Percentiles rank a stretch among this genome's conserved stretches.
Conservation (phyloP, 1,140 invertebrate species). For the Diuraphis noxia region DNA sequence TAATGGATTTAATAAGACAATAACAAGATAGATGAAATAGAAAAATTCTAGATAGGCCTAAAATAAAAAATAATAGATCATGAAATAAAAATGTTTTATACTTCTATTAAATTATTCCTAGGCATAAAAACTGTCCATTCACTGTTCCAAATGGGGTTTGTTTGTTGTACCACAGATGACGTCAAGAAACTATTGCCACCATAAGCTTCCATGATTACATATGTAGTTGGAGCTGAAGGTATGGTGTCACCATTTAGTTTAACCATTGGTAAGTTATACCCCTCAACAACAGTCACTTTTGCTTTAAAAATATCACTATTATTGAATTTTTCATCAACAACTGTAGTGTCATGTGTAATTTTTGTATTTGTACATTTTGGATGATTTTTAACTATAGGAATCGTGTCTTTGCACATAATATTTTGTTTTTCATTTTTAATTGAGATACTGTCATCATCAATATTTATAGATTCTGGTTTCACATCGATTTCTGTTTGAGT, state of each 20-base stretch:
- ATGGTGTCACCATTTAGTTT: background rate
- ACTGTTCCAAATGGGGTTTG: conserved; percentile 33
- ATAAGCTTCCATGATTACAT: background rate
- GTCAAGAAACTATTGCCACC: background rate
- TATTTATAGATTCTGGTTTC: background rate
- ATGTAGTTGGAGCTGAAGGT: conserved; percentile 16
- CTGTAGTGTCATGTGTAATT: background rate
- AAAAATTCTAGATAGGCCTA: background rate
- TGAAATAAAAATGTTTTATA: background rate
- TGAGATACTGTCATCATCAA: background rate
- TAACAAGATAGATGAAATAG: background rate
- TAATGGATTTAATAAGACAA: no score
- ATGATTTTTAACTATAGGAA: background rate
- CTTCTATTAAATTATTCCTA: conserved; percentile 13
- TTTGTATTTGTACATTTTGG: background rate
- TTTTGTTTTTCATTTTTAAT: background rate
- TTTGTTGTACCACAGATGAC: conserved; percentile 7
- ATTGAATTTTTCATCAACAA: background rate
- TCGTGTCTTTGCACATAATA: background rate
- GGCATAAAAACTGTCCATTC: background rate
- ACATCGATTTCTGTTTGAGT: conserved; percentile 15
- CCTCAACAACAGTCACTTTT: background rate
- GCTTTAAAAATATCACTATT: conserved; percentile 30
- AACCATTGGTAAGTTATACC: conserved; percentile 18
- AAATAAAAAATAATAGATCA: no score